Evolutionary conservation across 2,113 vertebrate genomes (phyloP), one percentile per base, ranked within the genome.

Genomic region (Amphiprion percula): DNA sequence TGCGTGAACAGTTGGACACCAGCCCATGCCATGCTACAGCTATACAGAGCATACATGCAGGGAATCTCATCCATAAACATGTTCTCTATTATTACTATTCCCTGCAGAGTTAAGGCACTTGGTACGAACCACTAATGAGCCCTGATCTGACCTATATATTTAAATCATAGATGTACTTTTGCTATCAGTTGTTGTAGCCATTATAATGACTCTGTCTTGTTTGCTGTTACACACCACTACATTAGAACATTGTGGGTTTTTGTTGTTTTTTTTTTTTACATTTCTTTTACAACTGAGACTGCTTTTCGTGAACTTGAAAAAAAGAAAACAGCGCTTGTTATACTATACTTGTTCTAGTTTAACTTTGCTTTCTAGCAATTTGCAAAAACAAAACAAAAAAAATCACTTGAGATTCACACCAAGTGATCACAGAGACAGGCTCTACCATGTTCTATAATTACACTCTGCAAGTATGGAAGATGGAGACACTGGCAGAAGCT

Each of bases 61-160:
- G 24, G 55, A 64, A 64, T 62, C 85, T 89, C 83, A 90, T 89
- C 63, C 80, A 89, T 90, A 90, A 89, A 90, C 74, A 92, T 91
- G 74, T 17, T 17, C 61, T 70, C 53, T 83, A 76, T 80, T 90
- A 88, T 81, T 66, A 68, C 66, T 49, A 63, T 83, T 87, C 87
- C 87, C 90, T 44, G 39, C 62, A 80, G 90, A 88, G 77, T 65
- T 49, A 65, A 72, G 54, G 58, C 69, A 85, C 71, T 81, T 80
- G 79, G 58, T 80, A 63, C 72, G 74, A 86, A 81, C 83, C 70
- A 67, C 87, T 92, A 93, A 93, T 90, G 84, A 92, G 88, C 81
- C 79, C 79, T 56, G 2, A 77, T 87, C 59, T 88, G 90, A 93
- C 87, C 90, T 79, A 91, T 67, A 87, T 90, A 75, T 83, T 79